phyloP scores from a whole-genome alignment of 2,888 invertebrate species.

The Meteorus cinctellus region DNA sequence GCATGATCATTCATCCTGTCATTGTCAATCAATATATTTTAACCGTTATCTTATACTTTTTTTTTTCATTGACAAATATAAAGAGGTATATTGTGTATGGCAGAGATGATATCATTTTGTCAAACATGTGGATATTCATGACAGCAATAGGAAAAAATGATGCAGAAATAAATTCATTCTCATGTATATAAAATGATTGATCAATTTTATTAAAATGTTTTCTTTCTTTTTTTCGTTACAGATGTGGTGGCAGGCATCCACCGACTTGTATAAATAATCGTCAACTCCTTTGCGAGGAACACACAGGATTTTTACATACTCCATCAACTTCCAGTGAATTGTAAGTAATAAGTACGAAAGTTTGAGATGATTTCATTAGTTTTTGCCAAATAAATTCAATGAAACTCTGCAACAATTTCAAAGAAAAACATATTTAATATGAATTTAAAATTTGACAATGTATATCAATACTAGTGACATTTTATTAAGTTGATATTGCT shows the following conservation, averaged over 20 bases:
- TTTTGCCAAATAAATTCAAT: too few relatives aligned
- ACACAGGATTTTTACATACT: constrained; percentile 64
- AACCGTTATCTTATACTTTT: not conserved
- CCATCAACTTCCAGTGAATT: constrained; percentile 58
- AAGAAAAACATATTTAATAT: too few relatives aligned
- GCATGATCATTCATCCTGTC: constrained; percentile 49
- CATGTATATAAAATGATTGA: constrained; percentile 29
- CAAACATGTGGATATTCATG: not conserved
- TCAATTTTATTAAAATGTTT: constrained; percentile 29
- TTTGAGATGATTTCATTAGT: too few relatives aligned
- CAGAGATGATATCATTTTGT: not conserved
- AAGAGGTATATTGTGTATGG: not conserved
- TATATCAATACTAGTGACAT: too few relatives aligned
- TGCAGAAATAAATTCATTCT: not conserved
- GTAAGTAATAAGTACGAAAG: constrained; percentile 59
- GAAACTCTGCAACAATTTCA: too few relatives aligned
- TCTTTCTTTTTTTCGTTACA: constrained; percentile 55
- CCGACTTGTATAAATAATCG: constrained; percentile 63
- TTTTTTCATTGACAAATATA: not conserved
- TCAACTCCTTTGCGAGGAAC: constrained; percentile 63
- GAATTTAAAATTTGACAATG: too few relatives aligned
- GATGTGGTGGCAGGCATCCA: constrained; percentile 63
- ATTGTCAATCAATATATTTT: constrained; percentile 37
- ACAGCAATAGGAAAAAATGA: not conserved
- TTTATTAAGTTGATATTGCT: not conserved